Conservation (phyloP, 1,140 invertebrate genomes). For the Aradophagus sp. region DNA sequence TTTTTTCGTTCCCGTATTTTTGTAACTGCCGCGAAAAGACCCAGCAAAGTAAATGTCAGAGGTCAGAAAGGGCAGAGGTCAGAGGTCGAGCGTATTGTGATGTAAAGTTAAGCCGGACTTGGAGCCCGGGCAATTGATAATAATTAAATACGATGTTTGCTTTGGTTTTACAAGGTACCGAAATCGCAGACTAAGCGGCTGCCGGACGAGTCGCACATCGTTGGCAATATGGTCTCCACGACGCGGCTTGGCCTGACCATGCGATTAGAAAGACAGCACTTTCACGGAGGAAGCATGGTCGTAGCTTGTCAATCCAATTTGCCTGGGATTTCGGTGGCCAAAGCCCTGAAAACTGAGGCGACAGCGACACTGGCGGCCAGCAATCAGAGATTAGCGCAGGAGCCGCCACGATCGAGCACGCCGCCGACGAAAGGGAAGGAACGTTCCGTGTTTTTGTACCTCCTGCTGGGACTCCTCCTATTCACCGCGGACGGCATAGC, state of each 20-base stretch:
- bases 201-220: conserved; percentile 33
- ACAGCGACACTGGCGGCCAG: conserved; percentile 65
- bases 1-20: too few species aligned
- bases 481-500: conserved; percentile 24
- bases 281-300: conserved; percentile 63
- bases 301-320: conserved; percentile 66
- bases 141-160: too few species aligned
- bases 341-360: conserved; percentile 47
- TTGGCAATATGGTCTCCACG: conserved; percentile 59
- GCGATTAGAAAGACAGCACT: conserved; percentile 64
- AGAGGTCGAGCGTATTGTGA: too few species aligned
- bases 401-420: conserved; percentile 59
- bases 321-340: conserved; percentile 57
- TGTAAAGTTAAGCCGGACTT: too few species aligned
- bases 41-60: too few species aligned
- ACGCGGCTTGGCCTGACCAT: conserved; percentile 61
- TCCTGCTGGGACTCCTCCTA: conserved; percentile 30
- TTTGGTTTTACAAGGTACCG: too few species aligned
- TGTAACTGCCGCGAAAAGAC: too few species aligned
- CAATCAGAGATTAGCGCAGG: conserved; percentile 68
- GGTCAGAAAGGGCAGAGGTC: too few species aligned
- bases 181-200: conserved; percentile 58
- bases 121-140: too few species aligned
- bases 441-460: conserved; percentile 30
- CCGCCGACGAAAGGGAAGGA: conserved; percentile 21